Percentiles rank a stretch among this genome's conserved stretches.
Conservation (phyloP, 2,113 vertebrate species). For the Amphiprion ocellaris region DNA sequence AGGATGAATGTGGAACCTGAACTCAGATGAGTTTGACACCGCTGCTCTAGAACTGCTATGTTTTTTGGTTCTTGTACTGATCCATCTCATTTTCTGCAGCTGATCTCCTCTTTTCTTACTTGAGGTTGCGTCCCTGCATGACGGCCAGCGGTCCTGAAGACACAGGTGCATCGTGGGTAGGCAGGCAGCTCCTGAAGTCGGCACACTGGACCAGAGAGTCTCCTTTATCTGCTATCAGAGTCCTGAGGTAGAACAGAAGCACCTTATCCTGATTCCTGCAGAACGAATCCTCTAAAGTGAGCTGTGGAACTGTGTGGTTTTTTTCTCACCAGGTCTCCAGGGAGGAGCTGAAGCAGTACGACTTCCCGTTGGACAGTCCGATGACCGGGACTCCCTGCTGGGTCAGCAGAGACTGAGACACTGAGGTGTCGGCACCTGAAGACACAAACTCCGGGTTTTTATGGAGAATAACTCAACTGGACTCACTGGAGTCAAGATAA, state of each 20-base stretch:
- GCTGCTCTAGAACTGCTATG: no score
- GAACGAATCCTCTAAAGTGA: no score
- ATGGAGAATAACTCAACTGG: accelerated
- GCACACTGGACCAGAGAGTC: slow-evolving; percentile 96
- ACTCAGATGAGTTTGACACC: no score
- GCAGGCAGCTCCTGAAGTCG: slow-evolving; percentile 94
- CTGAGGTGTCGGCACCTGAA: slow-evolving; percentile 89
- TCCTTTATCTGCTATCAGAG: slow-evolving; percentile 94
- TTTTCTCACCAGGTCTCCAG: slow-evolving; percentile 85
- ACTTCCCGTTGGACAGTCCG: slow-evolving; percentile 94
- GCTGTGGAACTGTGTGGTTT: no score
- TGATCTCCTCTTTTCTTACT: slow-evolving; percentile 80
- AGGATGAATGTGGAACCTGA: no score
- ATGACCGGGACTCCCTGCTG: slow-evolving; percentile 95
- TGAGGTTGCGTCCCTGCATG: slow-evolving; percentile 94
- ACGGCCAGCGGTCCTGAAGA: slow-evolving; percentile 94
- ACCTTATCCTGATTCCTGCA: no score
- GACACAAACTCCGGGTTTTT: not conserved
- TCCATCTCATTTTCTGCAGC: no score
- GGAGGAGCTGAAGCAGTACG: slow-evolving; percentile 94
- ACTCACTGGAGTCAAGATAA: no score
- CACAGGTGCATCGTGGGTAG: slow-evolving; percentile 90
- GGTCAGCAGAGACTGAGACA: slow-evolving; percentile 94
- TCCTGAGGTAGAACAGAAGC: slow-evolving; percentile 82
- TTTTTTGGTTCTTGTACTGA: no score